Percentiles rank a stretch among this genome's conserved stretches.
These are phyloP conservation scores for Albula goreensis DNA, from an alignment of 2,113 vertebrate species.

Conservation along the genomic window DNA sequence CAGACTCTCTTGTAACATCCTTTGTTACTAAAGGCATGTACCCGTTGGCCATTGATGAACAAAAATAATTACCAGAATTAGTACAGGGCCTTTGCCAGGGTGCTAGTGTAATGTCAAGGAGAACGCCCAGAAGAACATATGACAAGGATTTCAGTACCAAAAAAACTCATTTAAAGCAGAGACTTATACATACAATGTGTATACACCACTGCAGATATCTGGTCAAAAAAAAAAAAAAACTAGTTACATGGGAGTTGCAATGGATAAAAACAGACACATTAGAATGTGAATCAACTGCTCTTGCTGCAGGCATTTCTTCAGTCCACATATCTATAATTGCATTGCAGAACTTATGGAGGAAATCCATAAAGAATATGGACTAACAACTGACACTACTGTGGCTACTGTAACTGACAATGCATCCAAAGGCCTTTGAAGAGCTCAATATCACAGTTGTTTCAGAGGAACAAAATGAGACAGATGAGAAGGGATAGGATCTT, in stretches of 20 bases:
- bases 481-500: neutral
- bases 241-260: neutral
- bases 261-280: slow-evolving; percentile 1
- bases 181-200: neutral
- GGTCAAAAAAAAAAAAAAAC: neutral
- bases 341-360: slow-evolving; percentile 3
- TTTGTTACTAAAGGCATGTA: too few species aligned
- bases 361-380: slow-evolving; percentile 12
- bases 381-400: neutral
- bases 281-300: neutral
- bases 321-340: neutral
- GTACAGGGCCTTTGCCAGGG: too few species aligned
- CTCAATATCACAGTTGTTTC: neutral
- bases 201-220: neutral
- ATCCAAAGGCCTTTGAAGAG: slow-evolving; percentile 3
- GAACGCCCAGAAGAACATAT: too few species aligned
- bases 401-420: slow-evolving; percentile 5
- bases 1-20: neutral
- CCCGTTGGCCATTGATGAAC: too few species aligned
- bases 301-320: slow-evolving; percentile 8
- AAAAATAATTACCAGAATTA: too few species aligned
- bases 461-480: neutral
- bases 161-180: neutral
- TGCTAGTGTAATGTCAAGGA: too few species aligned
- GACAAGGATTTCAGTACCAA: too few species aligned